Evolutionary conservation across 2,888 invertebrate genomes (phyloP).

Genomic region (Hartigia nigra): DNA sequence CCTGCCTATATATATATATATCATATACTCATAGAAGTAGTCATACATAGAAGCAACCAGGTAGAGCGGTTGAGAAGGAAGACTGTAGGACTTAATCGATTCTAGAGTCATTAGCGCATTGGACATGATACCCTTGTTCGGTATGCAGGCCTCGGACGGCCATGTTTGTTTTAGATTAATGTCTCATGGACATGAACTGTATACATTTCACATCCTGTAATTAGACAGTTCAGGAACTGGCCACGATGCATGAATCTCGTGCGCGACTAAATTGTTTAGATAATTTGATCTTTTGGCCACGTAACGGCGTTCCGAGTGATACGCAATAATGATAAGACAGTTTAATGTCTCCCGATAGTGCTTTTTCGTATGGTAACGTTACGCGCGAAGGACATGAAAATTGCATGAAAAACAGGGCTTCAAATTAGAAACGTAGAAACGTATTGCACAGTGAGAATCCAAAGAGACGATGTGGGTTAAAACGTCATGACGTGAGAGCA

Average conservation of each 20-base stretch:
- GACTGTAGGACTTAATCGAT: conserved; percentile 52
- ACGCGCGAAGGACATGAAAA: no score
- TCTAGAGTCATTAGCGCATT: conserved; percentile 58
- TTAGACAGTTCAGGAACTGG: conserved; percentile 45
- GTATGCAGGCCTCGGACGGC: conserved; percentile 29
- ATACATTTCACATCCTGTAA: conserved; percentile 54
- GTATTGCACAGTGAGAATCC: neutral
- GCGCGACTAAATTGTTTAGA: neutral
- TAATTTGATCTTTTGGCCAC: neutral
- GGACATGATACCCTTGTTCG: conserved; percentile 50
- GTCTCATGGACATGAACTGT: conserved; percentile 52
- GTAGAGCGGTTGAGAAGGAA: conserved; percentile 18
- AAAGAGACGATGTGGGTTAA: neutral
- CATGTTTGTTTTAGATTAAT: conserved; percentile 61
- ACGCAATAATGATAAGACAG: neutral
- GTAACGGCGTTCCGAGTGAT: neutral
- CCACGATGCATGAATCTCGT: neutral
- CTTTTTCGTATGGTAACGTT: neutral
- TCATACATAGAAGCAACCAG: neutral
- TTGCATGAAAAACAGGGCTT: neutral
- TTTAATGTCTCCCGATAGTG: neutral
- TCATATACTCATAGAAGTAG: neutral
- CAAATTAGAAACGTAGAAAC: neutral
- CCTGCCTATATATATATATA: conserved; percentile 2
- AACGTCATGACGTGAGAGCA: neutral